Base-by-base conservation (phyloP, 2,113 vertebrate species). In the Phodopus roborovskii region DNA sequence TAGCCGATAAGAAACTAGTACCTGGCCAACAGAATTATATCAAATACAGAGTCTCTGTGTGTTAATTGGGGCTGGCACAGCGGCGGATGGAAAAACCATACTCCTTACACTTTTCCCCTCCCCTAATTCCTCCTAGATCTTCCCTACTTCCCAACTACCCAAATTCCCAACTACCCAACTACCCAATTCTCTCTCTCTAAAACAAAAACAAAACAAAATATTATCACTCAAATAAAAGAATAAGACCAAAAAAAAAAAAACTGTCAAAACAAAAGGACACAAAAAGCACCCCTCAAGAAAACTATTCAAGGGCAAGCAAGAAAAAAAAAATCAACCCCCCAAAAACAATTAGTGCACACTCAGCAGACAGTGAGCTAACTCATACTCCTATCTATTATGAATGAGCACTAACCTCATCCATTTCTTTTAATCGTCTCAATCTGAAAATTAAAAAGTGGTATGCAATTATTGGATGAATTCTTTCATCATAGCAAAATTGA, bases 401-500 rank as follows among this genome's bases (percentile, higher is more conserved):
- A 75, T 70, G 36, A 84, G 16, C 17, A 22, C 26, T 7, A 42
- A 48, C 16, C 60, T 56, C 28, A 28, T 13, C 16, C n/a, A 28
- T 58, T 36, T 50, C 20, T 89, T 70, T 28, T 48, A 16, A 58
- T 16, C 58, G 89, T 70, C 42, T 96, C 66, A 66, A 64, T 60
- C 19, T 88, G 16, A 94, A 94, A 77, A 92, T 78, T 78, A 19
- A 12, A 87, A 87, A 88, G 83, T 33, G 4, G 48, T 73, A 39
- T 45, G 30, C 64, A 84, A 58, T n/a, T 77, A 17, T 84, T 86
- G 19, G 82, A 94, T 39, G 13, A 84, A 66, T 74, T 87, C 22
- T 86, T 74, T 79, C 24, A 53, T 73, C 56, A 68, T 62, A 83
- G 17, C 89, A 83, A 96, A 42, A 86, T 28, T 86, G 33, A 85